These are phyloP conservation scores for Petromus typicus DNA, from an alignment of 2,113 vertebrate species.

Conservation along the genomic window DNA sequence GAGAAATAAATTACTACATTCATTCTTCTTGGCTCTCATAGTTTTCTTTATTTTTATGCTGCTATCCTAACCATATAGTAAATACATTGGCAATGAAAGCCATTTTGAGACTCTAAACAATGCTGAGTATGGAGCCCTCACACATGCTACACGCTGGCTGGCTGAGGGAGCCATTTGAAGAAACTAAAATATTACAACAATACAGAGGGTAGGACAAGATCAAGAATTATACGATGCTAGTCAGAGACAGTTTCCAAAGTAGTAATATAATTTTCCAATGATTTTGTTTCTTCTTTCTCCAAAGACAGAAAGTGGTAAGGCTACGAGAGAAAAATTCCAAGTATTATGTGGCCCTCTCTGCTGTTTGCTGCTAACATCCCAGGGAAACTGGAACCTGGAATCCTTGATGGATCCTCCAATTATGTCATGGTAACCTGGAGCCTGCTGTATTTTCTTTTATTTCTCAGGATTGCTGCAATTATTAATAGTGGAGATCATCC, in stretches of 20 bases:
- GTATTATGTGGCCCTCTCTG: constrained; percentile 24
- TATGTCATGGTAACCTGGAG: constrained; percentile 22
- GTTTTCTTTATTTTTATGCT: constrained; percentile 17
- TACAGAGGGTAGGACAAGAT: background rate
- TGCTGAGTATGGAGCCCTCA: background rate
- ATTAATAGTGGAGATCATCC: constrained; percentile 72
- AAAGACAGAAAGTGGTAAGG: background rate
- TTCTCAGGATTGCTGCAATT: constrained; percentile 57
- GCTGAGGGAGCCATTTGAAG: background rate
- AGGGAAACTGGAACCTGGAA: constrained; percentile 38
- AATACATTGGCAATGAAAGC: background rate
- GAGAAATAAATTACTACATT: constrained; percentile 41
- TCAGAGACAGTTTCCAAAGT: constrained; percentile 21
- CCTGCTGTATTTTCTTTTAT: constrained; percentile 66
- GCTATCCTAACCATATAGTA: background rate
- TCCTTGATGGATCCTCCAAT: background rate
- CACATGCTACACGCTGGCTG: background rate
- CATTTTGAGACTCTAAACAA: background rate
- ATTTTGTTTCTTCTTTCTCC: constrained; percentile 27
- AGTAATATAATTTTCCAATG: background rate
- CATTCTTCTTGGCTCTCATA: constrained; percentile 19
- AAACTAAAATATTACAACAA: background rate
- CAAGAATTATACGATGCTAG: background rate
- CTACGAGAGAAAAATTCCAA: constrained; percentile 19
- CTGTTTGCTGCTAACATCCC: constrained; percentile 55